A percentile compares a stretch with the other conserved stretches of the same genome.
These are phyloP conservation scores for Cheilosia vulpina DNA, from an alignment of 2,888 invertebrate species.

Conservation along the genomic window DNA sequence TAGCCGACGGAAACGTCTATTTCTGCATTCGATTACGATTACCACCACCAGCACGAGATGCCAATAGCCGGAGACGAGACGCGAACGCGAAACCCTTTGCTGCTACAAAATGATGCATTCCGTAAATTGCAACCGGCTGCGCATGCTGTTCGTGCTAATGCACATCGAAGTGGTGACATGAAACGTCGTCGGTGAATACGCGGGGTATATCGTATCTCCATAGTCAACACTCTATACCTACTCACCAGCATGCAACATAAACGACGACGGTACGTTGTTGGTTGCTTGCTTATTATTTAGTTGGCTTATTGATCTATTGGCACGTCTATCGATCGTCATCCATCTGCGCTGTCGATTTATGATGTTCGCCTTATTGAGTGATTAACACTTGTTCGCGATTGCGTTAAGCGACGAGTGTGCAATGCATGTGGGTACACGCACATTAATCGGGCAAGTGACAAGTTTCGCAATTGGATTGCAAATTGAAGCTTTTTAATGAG, in stretches of 20 bases:
- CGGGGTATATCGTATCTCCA: background rate
- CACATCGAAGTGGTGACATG: conserved; percentile 31
- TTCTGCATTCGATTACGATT: conserved; percentile 45
- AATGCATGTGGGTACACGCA: conserved; percentile 7
- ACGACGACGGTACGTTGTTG: background rate
- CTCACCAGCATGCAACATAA: background rate
- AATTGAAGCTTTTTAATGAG: conserved; percentile 26
- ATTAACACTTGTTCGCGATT: conserved; percentile 61
- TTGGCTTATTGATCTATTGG: conserved; percentile 54
- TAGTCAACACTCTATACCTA: background rate
- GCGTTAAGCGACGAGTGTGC: conserved; percentile 3
- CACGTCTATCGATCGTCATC: conserved; percentile 59
- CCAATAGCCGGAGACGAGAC: conserved; percentile 38
- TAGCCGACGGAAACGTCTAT: conserved; percentile 34
- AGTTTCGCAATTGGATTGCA: conserved; percentile 21
- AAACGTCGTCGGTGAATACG: conserved; percentile 1
- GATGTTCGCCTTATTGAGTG: conserved; percentile 57
- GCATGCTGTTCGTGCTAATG: conserved; percentile 61
- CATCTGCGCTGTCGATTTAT: conserved; percentile 55
- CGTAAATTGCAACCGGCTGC: conserved; percentile 42
- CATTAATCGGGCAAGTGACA: conserved; percentile 31
- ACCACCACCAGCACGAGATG: conserved; percentile 20
- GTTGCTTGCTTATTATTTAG: conserved; percentile 3
- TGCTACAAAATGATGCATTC: conserved; percentile 35
- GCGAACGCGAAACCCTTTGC: conserved; percentile 27